Evolutionary conservation across 2,888 invertebrate genomes (phyloP), one percentile per base, ranked within the genome.

Genomic region (Cremastinae sp.): DNA sequence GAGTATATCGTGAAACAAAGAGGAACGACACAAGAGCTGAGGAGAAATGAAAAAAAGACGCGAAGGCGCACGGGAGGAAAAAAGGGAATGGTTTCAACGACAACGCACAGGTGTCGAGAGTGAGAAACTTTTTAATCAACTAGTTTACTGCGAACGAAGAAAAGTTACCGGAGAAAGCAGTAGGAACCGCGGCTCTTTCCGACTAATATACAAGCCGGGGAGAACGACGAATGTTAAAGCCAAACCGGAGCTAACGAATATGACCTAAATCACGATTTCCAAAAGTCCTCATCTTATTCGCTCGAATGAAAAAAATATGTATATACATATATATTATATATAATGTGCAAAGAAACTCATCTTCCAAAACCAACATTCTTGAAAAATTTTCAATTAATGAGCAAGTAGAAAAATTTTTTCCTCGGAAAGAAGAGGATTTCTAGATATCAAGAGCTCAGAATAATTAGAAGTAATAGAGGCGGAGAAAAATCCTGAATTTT

Each of bases 121-220:
- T 35, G 65, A 47, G 66, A 66, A 75, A 72, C 61, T 75, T 66
- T 74, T 77, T 70, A 77, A 77, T 77, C 77, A 77, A 77, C 77
- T 56, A 56, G 74, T 61, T 77, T 70, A 56, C 65, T 22, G 59
- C n/a, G 58, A 18, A 28, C n/a, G 39, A 70, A 62, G 58, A 41
- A 61, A 71, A 65, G 74, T 74, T 74, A 9, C 16, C 8, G 8
- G 35, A 39, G 58, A 61, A 74, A 51, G 56, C 41, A 62, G 75
- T 58, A 58, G 61, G n/a, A 18, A 53, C 53, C 14, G n/a, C n/a
- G n/a, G 41, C 20, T 16, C 14, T 20, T 20, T 18, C 10, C 49
- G 43, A 59, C 68, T 65, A 45, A 56, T 41, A 56, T 39, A 14
- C 56, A 49, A 22, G 49, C 28, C 43, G 22, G 61, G 49, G 41